phyloP scores from a whole-genome alignment of 2,113 vertebrate genomes.

The Nesogale talazaci region DNA sequence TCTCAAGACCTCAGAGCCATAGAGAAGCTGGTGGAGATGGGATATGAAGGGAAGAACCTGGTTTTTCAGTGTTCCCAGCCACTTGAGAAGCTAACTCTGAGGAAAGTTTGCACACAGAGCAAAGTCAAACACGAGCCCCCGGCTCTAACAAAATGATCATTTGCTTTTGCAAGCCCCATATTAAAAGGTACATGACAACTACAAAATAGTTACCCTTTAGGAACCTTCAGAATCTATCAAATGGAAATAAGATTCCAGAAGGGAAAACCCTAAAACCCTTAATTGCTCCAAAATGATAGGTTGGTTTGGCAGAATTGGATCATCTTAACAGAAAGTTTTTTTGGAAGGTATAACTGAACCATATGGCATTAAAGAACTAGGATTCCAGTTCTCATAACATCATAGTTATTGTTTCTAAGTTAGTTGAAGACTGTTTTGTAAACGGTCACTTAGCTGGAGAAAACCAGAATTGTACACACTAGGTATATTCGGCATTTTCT shows the following conservation, averaged over 20 bases:
- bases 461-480: conserved; percentile 36
- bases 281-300: conserved; percentile 72
- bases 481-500: conserved; percentile 46
- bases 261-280: conserved; percentile 72
- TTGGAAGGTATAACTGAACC: conserved; percentile 63
- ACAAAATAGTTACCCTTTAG: conserved; percentile 62
- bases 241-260: conserved; percentile 72
- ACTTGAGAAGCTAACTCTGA: conserved; percentile 29
- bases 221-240: conserved; percentile 72
- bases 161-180: conserved; percentile 62
- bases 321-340: conserved; percentile 70
- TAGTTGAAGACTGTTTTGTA: conserved; percentile 58
- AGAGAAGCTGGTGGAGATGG: neutral
- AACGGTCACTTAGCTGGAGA: conserved; percentile 37
- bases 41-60: neutral
- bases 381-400: conserved; percentile 63
- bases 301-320: conserved; percentile 70
- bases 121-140: conserved; percentile 44
- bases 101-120: neutral
- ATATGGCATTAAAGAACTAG: conserved; percentile 75
- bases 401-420: conserved; percentile 63
- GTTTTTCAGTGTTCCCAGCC: neutral
- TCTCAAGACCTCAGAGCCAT: neutral
- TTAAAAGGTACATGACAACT: conserved; percentile 70
- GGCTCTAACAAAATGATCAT: conserved; percentile 65